Conservation (phyloP, 1,140 invertebrate genomes). For the Bombus affinis region DNA sequence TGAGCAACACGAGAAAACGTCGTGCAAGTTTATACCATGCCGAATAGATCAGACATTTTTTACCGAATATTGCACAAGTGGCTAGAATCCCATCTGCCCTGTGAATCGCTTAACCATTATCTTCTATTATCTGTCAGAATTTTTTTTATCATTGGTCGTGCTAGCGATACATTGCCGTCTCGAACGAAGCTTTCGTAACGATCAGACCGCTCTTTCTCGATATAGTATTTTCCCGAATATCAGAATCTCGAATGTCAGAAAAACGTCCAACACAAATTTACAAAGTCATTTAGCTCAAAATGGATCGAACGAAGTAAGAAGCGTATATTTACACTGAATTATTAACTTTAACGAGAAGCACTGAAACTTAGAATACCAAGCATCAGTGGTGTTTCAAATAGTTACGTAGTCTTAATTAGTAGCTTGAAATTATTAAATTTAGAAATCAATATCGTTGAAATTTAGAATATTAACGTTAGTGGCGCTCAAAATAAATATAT, state of each 20-base stretch:
- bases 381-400: too few species aligned
- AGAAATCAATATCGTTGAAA: not conserved
- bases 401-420: too few species aligned
- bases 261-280: not conserved
- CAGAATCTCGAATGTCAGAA: too few species aligned
- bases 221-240: not conserved
- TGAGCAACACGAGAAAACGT: not conserved
- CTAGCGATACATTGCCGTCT: not conserved
- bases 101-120: not conserved
- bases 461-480: not conserved
- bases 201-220: not conserved
- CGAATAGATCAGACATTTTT: not conserved
- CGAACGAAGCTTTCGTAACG: not conserved
- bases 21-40: slow-evolving; percentile 1
- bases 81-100: not conserved
- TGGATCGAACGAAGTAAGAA: not conserved
- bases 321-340: not conserved
- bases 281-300: not conserved
- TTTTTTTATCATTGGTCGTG: not conserved
- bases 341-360: not conserved
- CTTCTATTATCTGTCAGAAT: not conserved
- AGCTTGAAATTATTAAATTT: too few species aligned
- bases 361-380: not conserved
- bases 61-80: not conserved
- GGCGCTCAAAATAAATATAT: not conserved